A percentile compares a stretch with the other conserved stretches of the same genome.
Conservation (phyloP, 2,113 vertebrate genomes). For the Syngnathus typhle region DNA sequence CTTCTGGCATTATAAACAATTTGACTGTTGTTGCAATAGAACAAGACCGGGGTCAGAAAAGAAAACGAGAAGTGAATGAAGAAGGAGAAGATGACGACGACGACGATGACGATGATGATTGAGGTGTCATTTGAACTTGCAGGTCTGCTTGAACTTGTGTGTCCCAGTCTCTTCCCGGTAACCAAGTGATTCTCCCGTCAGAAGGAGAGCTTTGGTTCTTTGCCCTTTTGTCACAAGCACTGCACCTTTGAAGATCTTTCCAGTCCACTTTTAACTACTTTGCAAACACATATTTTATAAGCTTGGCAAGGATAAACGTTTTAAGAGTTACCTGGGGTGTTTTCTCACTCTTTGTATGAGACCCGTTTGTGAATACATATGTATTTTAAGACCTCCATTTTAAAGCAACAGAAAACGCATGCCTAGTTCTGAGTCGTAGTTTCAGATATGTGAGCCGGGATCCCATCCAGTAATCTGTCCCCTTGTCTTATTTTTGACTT, state of each 20-base stretch:
- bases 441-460: neutral
- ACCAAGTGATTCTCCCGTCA: constrained; percentile 61
- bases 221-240: constrained; percentile 34
- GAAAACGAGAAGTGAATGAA: constrained; percentile 93
- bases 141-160: constrained; percentile 85
- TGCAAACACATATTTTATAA: constrained; percentile 67
- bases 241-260: constrained; percentile 47
- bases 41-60: constrained; percentile 86
- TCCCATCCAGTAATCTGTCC: constrained; percentile 17
- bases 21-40: constrained; percentile 51
- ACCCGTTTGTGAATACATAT: constrained; percentile 63
- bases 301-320: constrained; percentile 57
- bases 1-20: neutral
- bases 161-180: constrained; percentile 60
- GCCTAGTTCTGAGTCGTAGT: constrained; percentile 54
- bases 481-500: constrained; percentile 59
- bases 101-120: constrained; percentile 70
- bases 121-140: constrained; percentile 66
- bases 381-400: constrained; percentile 60
- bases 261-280: constrained; percentile 61
- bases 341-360: constrained; percentile 65
- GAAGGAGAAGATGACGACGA: constrained; percentile 82
- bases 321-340: constrained; percentile 51
- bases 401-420: constrained; percentile 66
- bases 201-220: constrained; percentile 79